Conservation (phyloP, 2,113 vertebrate species). For the Planiliza haematocheilus region DNA sequence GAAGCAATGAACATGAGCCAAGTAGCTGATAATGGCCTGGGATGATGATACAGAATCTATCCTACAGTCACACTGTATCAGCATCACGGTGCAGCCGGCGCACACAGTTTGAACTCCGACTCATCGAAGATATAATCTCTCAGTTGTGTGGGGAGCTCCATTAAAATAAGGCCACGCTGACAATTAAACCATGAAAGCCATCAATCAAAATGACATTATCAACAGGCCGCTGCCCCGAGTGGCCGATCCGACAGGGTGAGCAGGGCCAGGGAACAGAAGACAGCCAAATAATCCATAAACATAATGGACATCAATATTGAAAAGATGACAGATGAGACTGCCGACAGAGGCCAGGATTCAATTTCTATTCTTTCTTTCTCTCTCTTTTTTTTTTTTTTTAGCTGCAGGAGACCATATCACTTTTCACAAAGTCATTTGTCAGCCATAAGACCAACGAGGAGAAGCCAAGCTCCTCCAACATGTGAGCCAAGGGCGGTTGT, state of each 20-base stretch:
- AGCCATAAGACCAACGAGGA: conserved; percentile 65
- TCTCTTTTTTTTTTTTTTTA: conserved; percentile 45
- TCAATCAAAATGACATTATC: conserved; percentile 76
- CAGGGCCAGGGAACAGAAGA: conserved; percentile 62
- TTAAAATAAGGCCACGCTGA: conserved; percentile 62
- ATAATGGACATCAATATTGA: conserved; percentile 80
- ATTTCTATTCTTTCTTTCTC: conserved; percentile 70
- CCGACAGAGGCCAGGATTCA: conserved; percentile 71
- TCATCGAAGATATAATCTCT: conserved; percentile 54
- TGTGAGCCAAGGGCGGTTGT: conserved; percentile 68
- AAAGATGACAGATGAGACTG: conserved; percentile 80
- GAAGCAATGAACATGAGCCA: conserved; percentile 71
- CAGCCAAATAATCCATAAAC: conserved; percentile 75
- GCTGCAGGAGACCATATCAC: conserved; percentile 62
- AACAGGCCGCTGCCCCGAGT: conserved; percentile 66
- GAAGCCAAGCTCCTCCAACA: conserved; percentile 62
- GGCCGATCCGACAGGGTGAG: conserved; percentile 63
- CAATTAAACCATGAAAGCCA: conserved; percentile 76
- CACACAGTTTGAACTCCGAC: conserved; percentile 52
- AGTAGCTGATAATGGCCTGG: conserved; percentile 63
- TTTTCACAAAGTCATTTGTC: conserved; percentile 73
- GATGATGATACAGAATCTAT: conserved; percentile 64
- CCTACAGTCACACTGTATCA: conserved; percentile 32
- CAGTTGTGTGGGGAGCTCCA: conserved; percentile 43
- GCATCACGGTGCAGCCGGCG: conserved; percentile 17